A percentile compares a stretch with the other conserved stretches of the same genome.
These are phyloP conservation scores for Drosophila sp. DNA, from an alignment of 1,140 invertebrate genomes.

Conservation along the genomic window DNA sequence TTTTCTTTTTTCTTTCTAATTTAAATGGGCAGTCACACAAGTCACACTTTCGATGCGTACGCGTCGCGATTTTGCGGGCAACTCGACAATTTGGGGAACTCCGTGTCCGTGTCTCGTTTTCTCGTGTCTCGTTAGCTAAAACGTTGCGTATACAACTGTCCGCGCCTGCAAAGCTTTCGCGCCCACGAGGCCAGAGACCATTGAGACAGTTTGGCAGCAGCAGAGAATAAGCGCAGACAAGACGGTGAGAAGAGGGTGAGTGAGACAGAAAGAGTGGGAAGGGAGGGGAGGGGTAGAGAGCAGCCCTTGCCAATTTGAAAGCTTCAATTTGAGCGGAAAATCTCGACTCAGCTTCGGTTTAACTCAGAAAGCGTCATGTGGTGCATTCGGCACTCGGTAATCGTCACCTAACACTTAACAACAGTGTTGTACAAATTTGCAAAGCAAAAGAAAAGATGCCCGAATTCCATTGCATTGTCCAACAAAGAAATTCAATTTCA, in stretches of 20 bases:
- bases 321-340: conserved; percentile 59
- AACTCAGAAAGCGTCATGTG: conserved; percentile 68
- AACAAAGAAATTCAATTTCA: no score
- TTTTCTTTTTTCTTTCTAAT: neutral
- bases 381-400: conserved; percentile 26
- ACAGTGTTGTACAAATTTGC: no score
- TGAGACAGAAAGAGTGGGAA: no score
- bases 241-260: no score
- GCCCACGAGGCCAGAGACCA: conserved; percentile 69
- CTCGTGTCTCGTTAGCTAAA: conserved; percentile 77
- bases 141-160: conserved; percentile 84
- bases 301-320: conserved; percentile 30
- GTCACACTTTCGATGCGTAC: conserved; percentile 49
- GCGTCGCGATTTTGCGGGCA: conserved; percentile 63
- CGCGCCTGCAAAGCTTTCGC: conserved; percentile 74
- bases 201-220: conserved; percentile 54
- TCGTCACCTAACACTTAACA: conserved; percentile 10
- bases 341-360: conserved; percentile 38
- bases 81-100: conserved; percentile 15
- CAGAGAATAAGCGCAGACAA: conserved; percentile 6
- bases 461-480: no score
- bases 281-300: conserved; percentile 1
- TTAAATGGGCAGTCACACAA: conserved; percentile 3
- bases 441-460: no score
- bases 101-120: conserved; percentile 33